These are phyloP conservation scores for Sussaba pulchella DNA, from an alignment of 2,888 invertebrate genomes.

Conservation along the genomic window DNA sequence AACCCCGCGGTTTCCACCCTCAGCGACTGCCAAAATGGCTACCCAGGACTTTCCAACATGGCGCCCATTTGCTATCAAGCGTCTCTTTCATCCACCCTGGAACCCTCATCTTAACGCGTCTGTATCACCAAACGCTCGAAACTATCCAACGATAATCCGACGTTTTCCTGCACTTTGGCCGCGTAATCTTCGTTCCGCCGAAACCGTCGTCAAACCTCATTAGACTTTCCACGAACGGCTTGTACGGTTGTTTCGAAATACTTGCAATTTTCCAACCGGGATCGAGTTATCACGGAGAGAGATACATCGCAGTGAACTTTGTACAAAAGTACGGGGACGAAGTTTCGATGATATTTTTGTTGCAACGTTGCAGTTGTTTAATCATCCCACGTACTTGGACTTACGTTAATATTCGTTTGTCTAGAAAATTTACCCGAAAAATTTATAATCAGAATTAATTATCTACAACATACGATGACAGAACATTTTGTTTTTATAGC, in stretches of 20 bases:
- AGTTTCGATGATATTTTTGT: constrained; percentile 20
- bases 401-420: no score
- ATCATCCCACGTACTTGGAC: background rate
- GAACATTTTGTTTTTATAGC: no score
- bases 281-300: background rate
- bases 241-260: constrained; percentile 4
- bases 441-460: no score
- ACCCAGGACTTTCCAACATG: constrained; percentile 74
- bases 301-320: no score
- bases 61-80: constrained; percentile 65
- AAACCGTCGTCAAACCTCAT: constrained; percentile 29
- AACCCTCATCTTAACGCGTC: no score
- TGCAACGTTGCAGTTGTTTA: background rate
- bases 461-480: no score
- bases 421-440: no score
- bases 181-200: constrained; percentile 5
- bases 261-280: constrained; percentile 8
- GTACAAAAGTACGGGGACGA: constrained; percentile 1
- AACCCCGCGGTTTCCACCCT: constrained; percentile 79
- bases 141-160: constrained; percentile 33
- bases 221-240: constrained; percentile 27
- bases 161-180: background rate
- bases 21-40: constrained; percentile 77
- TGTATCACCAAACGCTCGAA: constrained; percentile 21
- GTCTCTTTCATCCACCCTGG: constrained; percentile 10